phyloP scores from a whole-genome alignment of 2,888 invertebrate species.

The Drosophila koepferae region DNA sequence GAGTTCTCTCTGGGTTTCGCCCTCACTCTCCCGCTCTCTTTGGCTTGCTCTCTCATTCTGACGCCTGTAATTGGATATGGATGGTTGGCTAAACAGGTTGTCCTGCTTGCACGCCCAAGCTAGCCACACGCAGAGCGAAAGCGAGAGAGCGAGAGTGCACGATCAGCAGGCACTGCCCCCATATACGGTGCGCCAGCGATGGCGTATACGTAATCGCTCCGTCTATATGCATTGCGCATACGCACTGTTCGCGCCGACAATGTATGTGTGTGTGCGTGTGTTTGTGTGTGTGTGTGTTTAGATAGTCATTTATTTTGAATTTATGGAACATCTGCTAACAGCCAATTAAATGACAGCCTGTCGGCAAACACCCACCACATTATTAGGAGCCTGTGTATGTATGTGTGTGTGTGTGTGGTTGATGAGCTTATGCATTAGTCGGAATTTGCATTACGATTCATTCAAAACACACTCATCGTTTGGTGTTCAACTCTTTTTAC shows the following conservation, averaged over 20 bases:
- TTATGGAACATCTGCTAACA: conserved; percentile 49
- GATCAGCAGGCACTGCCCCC: conserved; percentile 53
- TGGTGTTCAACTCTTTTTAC: conserved; percentile 32
- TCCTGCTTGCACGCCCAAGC: conserved; percentile 32
- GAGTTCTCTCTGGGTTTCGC: neutral
- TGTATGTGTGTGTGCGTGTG: conserved; percentile 1
- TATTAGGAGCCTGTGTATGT: neutral
- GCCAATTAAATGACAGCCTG: conserved; percentile 36
- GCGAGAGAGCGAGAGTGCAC: conserved; percentile 6
- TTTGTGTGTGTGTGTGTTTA: conserved; percentile 7
- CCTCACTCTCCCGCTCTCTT: neutral
- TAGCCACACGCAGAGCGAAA: neutral
- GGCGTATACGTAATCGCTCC: conserved; percentile 71
- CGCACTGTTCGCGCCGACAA: conserved; percentile 51
- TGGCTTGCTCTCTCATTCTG: conserved; percentile 8
- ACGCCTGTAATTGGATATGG: conserved; percentile 53
- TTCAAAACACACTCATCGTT: conserved; percentile 16
- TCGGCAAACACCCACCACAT: neutral
- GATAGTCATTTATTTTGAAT: conserved; percentile 45
- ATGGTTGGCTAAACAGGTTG: conserved; percentile 16
- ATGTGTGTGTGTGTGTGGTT: conserved; percentile 5
- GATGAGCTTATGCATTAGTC: conserved; percentile 36
- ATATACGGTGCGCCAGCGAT: conserved; percentile 67
- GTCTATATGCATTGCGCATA: conserved; percentile 67
- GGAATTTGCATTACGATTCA: conserved; percentile 30